These are phyloP conservation scores for Nemapogon koenigi DNA, from an alignment of 2,888 invertebrate species.

Conservation along the genomic window DNA sequence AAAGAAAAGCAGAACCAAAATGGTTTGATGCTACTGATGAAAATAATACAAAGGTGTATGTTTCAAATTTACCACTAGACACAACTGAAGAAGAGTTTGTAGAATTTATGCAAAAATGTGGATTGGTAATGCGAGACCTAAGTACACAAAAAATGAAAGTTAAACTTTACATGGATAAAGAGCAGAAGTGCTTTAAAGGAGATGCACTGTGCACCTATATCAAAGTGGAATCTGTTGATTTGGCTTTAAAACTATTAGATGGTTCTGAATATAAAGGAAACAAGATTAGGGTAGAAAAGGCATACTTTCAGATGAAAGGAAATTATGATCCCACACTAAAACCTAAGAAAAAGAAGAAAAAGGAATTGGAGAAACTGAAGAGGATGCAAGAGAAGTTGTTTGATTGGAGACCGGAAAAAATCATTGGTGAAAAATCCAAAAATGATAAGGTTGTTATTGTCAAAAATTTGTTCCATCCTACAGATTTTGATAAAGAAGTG, in stretches of 20 bases:
- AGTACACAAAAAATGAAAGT: constrained; percentile 82
- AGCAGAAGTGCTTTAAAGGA: constrained; percentile 86
- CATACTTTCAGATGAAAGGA: constrained; percentile 94
- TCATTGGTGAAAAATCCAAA: constrained; percentile 83
- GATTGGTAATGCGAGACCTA: constrained; percentile 89
- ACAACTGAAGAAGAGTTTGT: constrained; percentile 89
- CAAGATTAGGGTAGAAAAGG: constrained; percentile 87
- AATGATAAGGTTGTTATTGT: constrained; percentile 92
- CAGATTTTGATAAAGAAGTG: constrained; percentile 89
- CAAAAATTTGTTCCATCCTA: constrained; percentile 90
- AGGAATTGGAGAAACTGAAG: constrained; percentile 88
- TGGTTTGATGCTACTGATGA: constrained; percentile 95
- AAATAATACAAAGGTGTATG: constrained; percentile 93
- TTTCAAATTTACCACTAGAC: constrained; percentile 88
- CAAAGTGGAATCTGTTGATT: constrained; percentile 93
- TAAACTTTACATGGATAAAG: constrained; percentile 87
- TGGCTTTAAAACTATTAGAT: constrained; percentile 92
- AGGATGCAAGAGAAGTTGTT: constrained; percentile 94
- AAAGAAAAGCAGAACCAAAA: constrained; percentile 65
- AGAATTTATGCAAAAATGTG: constrained; percentile 95
- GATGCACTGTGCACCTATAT: constrained; percentile 97
- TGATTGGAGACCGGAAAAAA: constrained; percentile 96
- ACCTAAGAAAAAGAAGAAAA: constrained; percentile 88
- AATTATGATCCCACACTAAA: constrained; percentile 91
- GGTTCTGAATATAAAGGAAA: constrained; percentile 82